Conservation (phyloP, 2,888 invertebrate genomes). For the Diaphora mendica region DNA sequence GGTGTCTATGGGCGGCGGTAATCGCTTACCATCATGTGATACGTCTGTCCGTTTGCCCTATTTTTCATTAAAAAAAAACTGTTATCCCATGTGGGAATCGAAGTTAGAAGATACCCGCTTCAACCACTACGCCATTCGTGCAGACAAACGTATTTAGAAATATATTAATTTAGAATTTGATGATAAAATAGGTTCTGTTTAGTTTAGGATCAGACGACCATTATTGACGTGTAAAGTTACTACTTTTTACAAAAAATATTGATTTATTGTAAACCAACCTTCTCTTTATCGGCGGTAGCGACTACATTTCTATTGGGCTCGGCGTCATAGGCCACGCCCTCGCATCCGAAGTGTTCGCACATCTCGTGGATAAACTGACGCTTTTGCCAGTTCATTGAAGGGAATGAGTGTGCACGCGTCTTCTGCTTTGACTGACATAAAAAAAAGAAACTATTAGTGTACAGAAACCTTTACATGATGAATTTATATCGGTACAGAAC, state of each 20-base stretch:
- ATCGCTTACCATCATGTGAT: no score
- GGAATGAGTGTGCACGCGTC: slow-evolving; percentile 94
- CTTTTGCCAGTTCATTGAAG: slow-evolving; percentile 97
- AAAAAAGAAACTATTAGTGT: neutral
- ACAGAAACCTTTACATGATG: no score
- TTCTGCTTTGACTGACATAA: slow-evolving; percentile 90
- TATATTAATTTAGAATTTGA: no score
- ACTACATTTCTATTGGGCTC: slow-evolving; percentile 98
- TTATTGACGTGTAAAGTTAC: no score
- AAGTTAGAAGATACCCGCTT: no score
- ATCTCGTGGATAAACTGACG: slow-evolving; percentile 97
- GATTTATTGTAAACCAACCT: slow-evolving; percentile 78
- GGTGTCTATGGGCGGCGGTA: no score
- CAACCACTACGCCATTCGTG: no score
- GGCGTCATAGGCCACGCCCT: slow-evolving; percentile 97
- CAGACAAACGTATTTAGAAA: neutral
- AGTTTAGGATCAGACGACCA: neutral
- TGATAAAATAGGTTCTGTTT: no score
- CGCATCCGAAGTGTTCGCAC: slow-evolving; percentile 97
- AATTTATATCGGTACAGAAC: no score
- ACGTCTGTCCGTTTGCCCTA: no score
- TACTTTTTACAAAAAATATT: neutral
- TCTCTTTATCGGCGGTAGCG: slow-evolving; percentile 94
- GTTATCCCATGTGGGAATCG: no score
- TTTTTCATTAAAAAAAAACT: no score